Evolutionary conservation across 2,888 invertebrate genomes (phyloP).

Genomic region (Scaptomyza caliginosa): DNA sequence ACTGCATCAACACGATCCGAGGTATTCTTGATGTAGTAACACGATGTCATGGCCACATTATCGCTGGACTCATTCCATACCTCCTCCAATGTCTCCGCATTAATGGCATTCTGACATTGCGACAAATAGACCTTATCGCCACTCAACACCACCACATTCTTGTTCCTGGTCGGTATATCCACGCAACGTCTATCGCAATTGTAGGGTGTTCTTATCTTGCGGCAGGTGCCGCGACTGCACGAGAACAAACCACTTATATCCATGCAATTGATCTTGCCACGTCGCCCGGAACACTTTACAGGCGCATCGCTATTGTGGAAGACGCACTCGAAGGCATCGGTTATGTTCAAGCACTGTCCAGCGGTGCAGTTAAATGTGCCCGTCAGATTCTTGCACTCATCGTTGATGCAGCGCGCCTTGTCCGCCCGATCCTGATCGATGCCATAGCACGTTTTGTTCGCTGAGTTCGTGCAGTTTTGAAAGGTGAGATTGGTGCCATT

Average conservation of each 20-base stretch:
- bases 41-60: constrained; percentile 93
- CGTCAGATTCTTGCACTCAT: constrained; percentile 94
- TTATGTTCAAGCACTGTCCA: constrained; percentile 94
- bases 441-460: constrained; percentile 95
- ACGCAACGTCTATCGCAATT: constrained; percentile 95
- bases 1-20: constrained; percentile 90
- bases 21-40: constrained; percentile 91
- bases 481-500: constrained; percentile 92
- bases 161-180: constrained; percentile 94
- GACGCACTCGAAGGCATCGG: constrained; percentile 94
- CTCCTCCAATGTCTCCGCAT: constrained; percentile 88
- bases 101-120: constrained; percentile 91
- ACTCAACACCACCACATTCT: constrained; percentile 91
- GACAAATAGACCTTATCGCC: constrained; percentile 95
- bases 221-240: constrained; percentile 93
- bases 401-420: constrained; percentile 93
- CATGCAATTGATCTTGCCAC: constrained; percentile 95
- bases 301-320: constrained; percentile 93
- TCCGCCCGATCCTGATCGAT: constrained; percentile 95
- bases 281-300: constrained; percentile 92
- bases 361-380: constrained; percentile 95
- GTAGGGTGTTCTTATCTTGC: constrained; percentile 92
- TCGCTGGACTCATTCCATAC: constrained; percentile 93
- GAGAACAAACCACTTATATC: constrained; percentile 93
- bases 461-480: constrained; percentile 93